phyloP scores from a whole-genome alignment of 2,113 vertebrate species.

The Cricetomys ansorgei region DNA sequence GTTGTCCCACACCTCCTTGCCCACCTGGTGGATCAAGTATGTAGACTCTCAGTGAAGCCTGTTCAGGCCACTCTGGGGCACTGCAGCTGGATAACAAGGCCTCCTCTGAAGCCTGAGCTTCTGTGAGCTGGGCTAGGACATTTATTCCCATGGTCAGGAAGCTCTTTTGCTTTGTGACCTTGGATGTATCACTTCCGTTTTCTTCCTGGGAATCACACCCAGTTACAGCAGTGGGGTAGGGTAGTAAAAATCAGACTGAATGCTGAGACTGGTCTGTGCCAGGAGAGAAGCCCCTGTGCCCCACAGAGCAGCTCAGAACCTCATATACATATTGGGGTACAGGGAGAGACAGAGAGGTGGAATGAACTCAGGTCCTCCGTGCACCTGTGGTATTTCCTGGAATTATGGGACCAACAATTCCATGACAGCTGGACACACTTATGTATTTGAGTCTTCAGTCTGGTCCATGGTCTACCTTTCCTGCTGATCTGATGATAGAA shows the following conservation, averaged over 20 bases:
- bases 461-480: neutral
- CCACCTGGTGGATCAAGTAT: neutral
- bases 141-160: accelerated
- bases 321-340: neutral
- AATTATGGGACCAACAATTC: neutral
- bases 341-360: neutral
- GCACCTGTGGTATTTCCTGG: neutral
- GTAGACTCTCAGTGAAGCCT: neutral
- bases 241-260: neutral
- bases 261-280: neutral
- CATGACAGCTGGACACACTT: neutral
- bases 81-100: accelerated
- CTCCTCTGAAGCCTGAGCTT: neutral
- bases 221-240: neutral
- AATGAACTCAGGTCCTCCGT: too few relatives aligned
- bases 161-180: neutral
- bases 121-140: neutral
- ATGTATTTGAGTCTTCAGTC: neutral
- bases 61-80: neutral
- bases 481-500: neutral
- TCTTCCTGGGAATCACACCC: neutral
- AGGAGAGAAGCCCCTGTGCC: neutral
- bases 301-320: too few relatives aligned
- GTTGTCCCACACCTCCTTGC: too few relatives aligned
- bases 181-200: neutral